phyloP scores from a whole-genome alignment of 2,888 invertebrate species.

The Polydrusus pterygomalis region DNA sequence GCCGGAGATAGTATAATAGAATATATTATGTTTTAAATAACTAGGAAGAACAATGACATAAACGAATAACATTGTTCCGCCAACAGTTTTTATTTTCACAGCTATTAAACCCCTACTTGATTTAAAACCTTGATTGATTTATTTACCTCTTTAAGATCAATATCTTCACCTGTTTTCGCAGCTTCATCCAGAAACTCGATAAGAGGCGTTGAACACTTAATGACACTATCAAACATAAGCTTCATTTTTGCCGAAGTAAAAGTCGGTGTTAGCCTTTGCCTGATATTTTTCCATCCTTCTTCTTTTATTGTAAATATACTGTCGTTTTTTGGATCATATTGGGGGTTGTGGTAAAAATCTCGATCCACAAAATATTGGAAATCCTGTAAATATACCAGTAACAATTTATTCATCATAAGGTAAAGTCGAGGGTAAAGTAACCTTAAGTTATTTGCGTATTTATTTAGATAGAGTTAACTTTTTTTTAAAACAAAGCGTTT shows the following conservation, averaged over 20 bases:
- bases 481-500: too few relatives aligned
- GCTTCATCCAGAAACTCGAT: constrained; percentile 5
- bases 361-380: constrained; percentile 60
- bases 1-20: too few relatives aligned
- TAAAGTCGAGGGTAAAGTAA: too few relatives aligned
- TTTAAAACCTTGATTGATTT: background rate
- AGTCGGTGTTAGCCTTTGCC: constrained; percentile 77
- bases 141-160: constrained; percentile 32
- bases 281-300: constrained; percentile 76
- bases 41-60: too few relatives aligned
- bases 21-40: too few relatives aligned
- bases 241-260: constrained; percentile 72
- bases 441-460: too few relatives aligned
- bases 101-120: too few relatives aligned
- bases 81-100: too few relatives aligned
- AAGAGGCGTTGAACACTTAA: constrained; percentile 11
- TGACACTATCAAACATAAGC: constrained; percentile 63
- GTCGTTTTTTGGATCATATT: constrained; percentile 69
- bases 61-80: too few relatives aligned
- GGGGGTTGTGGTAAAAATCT: constrained; percentile 64
- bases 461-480: too few relatives aligned
- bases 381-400: constrained; percentile 43
- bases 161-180: background rate
- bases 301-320: constrained; percentile 76
- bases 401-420: too few relatives aligned